These are phyloP conservation scores for Heliocidaris erythrogramma DNA, from an alignment of 35 echinoderm and acorn worm genomes.

Conservation along the genomic window DNA sequence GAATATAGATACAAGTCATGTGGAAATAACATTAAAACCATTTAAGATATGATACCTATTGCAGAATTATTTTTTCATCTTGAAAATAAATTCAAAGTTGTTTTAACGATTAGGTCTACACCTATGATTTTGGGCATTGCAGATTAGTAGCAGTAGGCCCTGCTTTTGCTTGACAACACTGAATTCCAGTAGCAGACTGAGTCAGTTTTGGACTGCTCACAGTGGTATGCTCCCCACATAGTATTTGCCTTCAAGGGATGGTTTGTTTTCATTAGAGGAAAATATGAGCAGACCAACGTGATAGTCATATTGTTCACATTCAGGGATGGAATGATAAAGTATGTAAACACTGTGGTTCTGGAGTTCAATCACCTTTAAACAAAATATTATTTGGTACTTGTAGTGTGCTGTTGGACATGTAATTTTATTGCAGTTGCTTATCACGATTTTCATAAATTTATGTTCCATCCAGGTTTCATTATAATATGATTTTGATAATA, in stretches of 20 bases:
- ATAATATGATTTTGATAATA: too few relatives aligned
- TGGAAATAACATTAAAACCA: too few relatives aligned
- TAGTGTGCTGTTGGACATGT: not conserved
- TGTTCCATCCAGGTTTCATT: too few relatives aligned
- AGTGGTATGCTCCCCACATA: not conserved
- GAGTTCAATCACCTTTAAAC: not conserved
- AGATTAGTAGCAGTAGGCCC: too few relatives aligned
- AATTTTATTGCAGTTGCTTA: not conserved
- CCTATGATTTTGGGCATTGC: too few relatives aligned
- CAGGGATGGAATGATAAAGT: not conserved
- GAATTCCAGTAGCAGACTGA: not conserved
- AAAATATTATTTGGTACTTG: not conserved
- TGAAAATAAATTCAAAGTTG: too few relatives aligned
- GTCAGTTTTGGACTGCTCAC: not conserved
- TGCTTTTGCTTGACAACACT: too few relatives aligned
- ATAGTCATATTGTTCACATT: not conserved
- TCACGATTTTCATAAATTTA: too few relatives aligned
- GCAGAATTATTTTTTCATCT: too few relatives aligned
- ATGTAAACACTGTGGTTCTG: not conserved
- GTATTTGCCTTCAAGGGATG: not conserved
- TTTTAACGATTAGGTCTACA: too few relatives aligned
- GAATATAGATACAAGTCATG: too few relatives aligned
- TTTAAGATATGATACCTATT: too few relatives aligned
- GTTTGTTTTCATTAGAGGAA: not conserved
- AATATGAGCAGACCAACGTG: not conserved